Conservation (phyloP, 2,113 vertebrate genomes). For the Engystomops pustulosus region DNA sequence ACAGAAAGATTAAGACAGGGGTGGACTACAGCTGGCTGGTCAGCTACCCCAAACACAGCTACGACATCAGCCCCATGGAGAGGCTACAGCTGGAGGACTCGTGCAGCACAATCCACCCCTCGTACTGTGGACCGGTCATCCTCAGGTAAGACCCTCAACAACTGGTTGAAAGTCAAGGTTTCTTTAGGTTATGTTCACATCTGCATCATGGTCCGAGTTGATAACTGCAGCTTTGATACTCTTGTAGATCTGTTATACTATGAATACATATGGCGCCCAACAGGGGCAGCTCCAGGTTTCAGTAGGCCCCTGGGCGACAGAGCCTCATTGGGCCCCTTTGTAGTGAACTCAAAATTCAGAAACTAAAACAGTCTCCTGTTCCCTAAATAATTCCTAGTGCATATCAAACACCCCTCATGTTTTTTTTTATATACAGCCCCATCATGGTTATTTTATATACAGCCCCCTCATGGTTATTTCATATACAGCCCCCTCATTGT, state of each 20-base stretch:
- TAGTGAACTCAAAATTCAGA: no score
- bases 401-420: no score
- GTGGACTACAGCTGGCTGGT: conserved; percentile 98
- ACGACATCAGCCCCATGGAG: conserved; percentile 85
- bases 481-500: no score
- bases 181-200: neutral
- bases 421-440: no score
- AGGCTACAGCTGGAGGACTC: conserved; percentile 88
- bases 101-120: conserved; percentile 87
- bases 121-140: conserved; percentile 90
- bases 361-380: no score
- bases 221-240: neutral
- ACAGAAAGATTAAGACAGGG: conserved; percentile 81
- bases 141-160: conserved; percentile 78
- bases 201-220: neutral
- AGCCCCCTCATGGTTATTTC: no score
- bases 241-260: neutral
- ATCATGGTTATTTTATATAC: no score
- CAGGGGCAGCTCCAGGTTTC: no score
- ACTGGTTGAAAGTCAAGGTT: neutral
- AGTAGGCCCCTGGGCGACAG: no score
- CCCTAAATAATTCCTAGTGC: no score
- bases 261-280: neutral
- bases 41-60: conserved; percentile 78
- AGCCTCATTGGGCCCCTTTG: no score